A percentile compares a stretch with the other conserved stretches of the same genome.
Evolutionary conservation across 2,888 invertebrate species (phyloP).

Genomic region (Epistrophe grossulariae): DNA sequence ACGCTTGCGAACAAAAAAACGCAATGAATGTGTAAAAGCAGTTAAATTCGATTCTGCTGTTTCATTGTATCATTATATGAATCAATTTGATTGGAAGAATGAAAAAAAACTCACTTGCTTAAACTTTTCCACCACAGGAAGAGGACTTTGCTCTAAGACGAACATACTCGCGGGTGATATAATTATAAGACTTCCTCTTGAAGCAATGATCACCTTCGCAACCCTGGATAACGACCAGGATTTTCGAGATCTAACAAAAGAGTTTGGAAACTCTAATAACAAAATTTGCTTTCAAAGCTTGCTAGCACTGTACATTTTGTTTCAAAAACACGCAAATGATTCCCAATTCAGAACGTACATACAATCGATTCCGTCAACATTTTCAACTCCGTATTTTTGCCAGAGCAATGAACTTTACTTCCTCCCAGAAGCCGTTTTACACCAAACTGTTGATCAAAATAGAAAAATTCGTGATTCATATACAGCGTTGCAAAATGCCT

Average conservation of each 20-base stretch:
- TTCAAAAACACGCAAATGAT: slow-evolving; percentile 86
- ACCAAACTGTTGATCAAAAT: slow-evolving; percentile 85
- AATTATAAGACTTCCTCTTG: slow-evolving; percentile 86
- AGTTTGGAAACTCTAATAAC: slow-evolving; percentile 77
- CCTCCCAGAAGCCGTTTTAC: slow-evolving; percentile 86
- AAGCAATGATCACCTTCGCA: slow-evolving; percentile 86
- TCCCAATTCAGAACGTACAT: slow-evolving; percentile 88
- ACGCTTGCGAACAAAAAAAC: slow-evolving; percentile 56
- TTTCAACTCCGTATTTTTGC: slow-evolving; percentile 89
- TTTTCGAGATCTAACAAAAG: slow-evolving; percentile 85
- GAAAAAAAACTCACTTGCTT: slow-evolving; percentile 86
- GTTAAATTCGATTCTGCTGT: slow-evolving; percentile 4
- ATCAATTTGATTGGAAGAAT: slow-evolving; percentile 85
- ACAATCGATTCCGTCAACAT: slow-evolving; percentile 87
- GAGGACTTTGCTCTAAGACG: slow-evolving; percentile 89
- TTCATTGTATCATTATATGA: slow-evolving; percentile 78
- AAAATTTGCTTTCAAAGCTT: slow-evolving; percentile 88
- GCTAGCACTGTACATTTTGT: slow-evolving; percentile 89
- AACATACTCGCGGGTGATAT: slow-evolving; percentile 85
- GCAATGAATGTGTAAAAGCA: neutral
- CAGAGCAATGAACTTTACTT: slow-evolving; percentile 85
- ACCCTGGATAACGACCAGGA: slow-evolving; percentile 85
- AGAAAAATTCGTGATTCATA: slow-evolving; percentile 83
- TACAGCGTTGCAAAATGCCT: slow-evolving; percentile 76
- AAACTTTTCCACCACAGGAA: slow-evolving; percentile 88